Evolutionary conservation across 2,113 vertebrate species (phyloP), one percentile per base, ranked within the genome.

Genomic region (Nestor notabilis): DNA sequence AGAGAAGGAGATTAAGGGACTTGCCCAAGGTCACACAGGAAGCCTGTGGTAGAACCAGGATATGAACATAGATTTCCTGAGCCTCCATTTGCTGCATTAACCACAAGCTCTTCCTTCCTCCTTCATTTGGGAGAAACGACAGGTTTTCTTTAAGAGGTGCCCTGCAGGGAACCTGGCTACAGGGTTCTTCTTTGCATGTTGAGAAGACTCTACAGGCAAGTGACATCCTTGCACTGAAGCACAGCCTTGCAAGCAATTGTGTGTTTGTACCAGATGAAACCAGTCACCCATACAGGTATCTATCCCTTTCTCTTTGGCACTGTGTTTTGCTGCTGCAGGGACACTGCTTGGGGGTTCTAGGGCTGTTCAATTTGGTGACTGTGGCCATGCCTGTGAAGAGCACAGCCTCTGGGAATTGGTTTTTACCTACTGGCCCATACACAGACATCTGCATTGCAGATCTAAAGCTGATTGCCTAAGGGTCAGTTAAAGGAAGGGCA

Each of bases 41-140:
- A 96, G 39, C 72, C 80, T 95, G 95, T 96, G 95, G 93, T 94
- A 95, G 71, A 94, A 90, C 71, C 88, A 96, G 96, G 96, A 96
- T 95, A 97, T 96, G 95, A 97, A 90, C 39, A 76, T 74, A 96
- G 92, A 96, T 96, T 95, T 96, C 95, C 90, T 96, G 95, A 96
- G 79, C 92, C 96, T 96, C 96, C 95, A 95, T 94, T 95, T 93
- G 46, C 89, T 95, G 55, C 55, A 24, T 80, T 86, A 94, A 90
- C 92, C 76, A 81, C 92, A 88, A 95, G 92, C 82, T 93, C 96
- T 95, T 97, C 88, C 95, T 96, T 90, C 95, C 94, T 95, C 91
- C 83, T 79, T 70, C 17, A 33, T 81, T 46, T 95, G 93, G 96
- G 95, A 96, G 90, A 96, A 89, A 76, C 31, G 29, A 90, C 64